phyloP scores from a whole-genome alignment of 1,140 invertebrate species.

The Drosophila elegans region DNA sequence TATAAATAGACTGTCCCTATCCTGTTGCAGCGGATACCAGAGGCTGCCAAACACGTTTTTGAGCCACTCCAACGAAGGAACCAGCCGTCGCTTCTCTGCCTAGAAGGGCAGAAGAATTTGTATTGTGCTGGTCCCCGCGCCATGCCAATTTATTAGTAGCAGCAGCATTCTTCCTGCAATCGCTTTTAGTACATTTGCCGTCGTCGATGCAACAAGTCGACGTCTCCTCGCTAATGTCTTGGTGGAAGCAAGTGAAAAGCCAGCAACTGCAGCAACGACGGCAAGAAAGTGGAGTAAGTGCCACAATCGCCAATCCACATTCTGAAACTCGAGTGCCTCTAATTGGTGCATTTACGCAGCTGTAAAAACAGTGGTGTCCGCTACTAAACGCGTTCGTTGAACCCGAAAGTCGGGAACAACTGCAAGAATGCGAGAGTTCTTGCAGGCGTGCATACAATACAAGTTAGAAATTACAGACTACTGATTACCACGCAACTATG shows the following conservation, averaged over 20 bases:
- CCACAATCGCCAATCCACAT: slow-evolving; percentile 1
- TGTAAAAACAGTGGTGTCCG: neutral
- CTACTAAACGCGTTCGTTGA: slow-evolving; percentile 41
- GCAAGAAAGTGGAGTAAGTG: slow-evolving; percentile 73
- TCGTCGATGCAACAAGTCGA: slow-evolving; percentile 75
- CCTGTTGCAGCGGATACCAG: slow-evolving; percentile 1
- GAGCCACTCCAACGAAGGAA: neutral
- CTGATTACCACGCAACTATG: slow-evolving; percentile 7
- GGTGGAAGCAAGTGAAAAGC: slow-evolving; percentile 48
- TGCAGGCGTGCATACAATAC: neutral
- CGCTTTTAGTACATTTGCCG: slow-evolving; percentile 65
- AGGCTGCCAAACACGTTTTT: slow-evolving; percentile 15
- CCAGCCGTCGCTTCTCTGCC: neutral
- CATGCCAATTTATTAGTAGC: slow-evolving; percentile 2
- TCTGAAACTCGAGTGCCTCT: slow-evolving; percentile 4
- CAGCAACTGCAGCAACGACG: slow-evolving; percentile 23
- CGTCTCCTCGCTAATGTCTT: slow-evolving; percentile 12
- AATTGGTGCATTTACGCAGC: slow-evolving; percentile 25
- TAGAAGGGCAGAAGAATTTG: slow-evolving; percentile 39
- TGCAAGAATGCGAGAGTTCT: slow-evolving; percentile 7
- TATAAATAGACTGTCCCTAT: slow-evolving; percentile 22
- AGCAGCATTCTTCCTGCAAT: slow-evolving; percentile 65
- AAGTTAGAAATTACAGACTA: slow-evolving; percentile 9
- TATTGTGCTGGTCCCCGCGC: neutral
- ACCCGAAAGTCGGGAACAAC: slow-evolving; percentile 30